These are phyloP conservation scores for Beris chalybata DNA, from an alignment of 2,888 invertebrate species.

Conservation along the genomic window DNA sequence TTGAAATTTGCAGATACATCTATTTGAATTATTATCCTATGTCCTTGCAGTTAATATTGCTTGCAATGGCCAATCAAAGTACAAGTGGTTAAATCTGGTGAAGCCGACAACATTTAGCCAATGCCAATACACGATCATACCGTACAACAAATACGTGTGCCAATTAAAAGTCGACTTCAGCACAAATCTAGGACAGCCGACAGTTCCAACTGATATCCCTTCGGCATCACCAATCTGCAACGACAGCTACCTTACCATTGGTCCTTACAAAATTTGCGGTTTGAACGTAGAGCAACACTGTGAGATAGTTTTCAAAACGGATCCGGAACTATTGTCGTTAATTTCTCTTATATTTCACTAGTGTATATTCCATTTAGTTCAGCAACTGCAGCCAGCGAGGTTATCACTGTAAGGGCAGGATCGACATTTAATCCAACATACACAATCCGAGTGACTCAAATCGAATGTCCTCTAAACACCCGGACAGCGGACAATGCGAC, in stretches of 20 bases:
- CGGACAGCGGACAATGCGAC: conserved; percentile 52
- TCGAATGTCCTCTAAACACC: conserved; percentile 62
- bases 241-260: conserved; percentile 47
- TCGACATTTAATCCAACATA: conserved; percentile 61
- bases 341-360: neutral
- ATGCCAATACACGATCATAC: conserved; percentile 49
- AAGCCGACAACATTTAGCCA: neutral
- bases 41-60: no score
- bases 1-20: no score
- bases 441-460: conserved; percentile 65
- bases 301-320: conserved; percentile 47
- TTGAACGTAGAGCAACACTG: conserved; percentile 66
- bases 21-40: no score
- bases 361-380: conserved; percentile 50
- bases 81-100: no score
- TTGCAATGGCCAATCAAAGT: no score
- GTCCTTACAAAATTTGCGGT: conserved; percentile 59
- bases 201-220: conserved; percentile 43
- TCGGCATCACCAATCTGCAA: neutral
- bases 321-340: neutral
- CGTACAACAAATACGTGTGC: conserved; percentile 50
- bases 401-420: conserved; percentile 52
- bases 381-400: conserved; percentile 54
- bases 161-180: conserved; percentile 52
- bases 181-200: conserved; percentile 44